Percentiles rank a stretch among this genome's conserved stretches.
These are phyloP conservation scores for Pomacea canaliculata DNA, from an alignment of 2,888 invertebrate species.

Conservation along the genomic window DNA sequence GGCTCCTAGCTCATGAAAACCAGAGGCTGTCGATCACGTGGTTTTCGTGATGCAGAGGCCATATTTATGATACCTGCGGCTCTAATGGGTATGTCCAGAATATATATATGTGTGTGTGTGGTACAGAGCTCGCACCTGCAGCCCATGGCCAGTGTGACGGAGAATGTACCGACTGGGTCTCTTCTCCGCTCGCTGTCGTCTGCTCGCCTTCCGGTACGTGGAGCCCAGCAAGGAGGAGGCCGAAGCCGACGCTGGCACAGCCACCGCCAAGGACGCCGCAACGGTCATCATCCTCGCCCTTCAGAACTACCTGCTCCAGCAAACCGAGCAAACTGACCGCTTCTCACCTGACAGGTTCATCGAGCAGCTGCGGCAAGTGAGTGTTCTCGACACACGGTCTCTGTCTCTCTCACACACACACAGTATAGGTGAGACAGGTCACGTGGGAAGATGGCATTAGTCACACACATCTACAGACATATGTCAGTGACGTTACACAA, in stretches of 20 bases:
- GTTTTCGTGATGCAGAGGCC: no score
- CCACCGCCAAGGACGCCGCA: constrained; percentile 52
- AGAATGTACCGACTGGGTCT: constrained; percentile 55
- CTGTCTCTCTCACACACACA: background rate
- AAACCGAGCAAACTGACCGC: constrained; percentile 29
- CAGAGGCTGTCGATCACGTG: no score
- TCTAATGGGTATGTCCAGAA: background rate
- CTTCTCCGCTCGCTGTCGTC: constrained; percentile 48
- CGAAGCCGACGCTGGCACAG: constrained; percentile 23
- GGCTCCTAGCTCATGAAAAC: background rate
- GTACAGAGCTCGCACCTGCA: constrained; percentile 44
- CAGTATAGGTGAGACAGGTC: background rate
- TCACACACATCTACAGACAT: no score
- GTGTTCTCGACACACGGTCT: background rate
- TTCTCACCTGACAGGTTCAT: constrained; percentile 41
- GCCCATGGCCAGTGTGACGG: constrained; percentile 45
- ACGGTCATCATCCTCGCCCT: constrained; percentile 46
- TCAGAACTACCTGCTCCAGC: constrained; percentile 40
- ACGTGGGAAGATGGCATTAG: no score
- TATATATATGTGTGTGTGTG: no score
- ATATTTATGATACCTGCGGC: no score
- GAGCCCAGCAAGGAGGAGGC: constrained; percentile 17
- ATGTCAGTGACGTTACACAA: no score
- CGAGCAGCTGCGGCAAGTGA: constrained; percentile 40
- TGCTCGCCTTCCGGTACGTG: constrained; percentile 55